phyloP scores from a whole-genome alignment of 1,140 invertebrate species.

The Trichogramma pretiosum region DNA sequence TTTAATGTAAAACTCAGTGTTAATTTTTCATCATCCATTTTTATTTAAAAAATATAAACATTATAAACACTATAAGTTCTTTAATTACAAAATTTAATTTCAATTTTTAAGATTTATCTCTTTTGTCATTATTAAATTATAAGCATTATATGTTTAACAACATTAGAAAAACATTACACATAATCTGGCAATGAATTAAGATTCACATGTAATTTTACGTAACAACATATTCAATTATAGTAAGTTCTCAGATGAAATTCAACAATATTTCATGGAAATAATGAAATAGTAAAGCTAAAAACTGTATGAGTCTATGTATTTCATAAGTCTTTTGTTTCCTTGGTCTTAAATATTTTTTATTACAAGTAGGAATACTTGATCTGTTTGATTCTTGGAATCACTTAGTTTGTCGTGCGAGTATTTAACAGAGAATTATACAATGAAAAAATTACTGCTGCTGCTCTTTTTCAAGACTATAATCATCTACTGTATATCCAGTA shows the following conservation, averaged over 20 bases:
- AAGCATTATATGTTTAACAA: constrained; percentile 9
- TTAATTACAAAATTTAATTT: too few relatives aligned
- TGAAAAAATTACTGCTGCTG: constrained; percentile 18
- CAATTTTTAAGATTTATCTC: constrained; percentile 7
- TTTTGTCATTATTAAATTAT: constrained; percentile 6
- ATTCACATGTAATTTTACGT: too few relatives aligned
- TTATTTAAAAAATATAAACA: constrained; percentile 12
- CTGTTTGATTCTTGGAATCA: constrained; percentile 17
- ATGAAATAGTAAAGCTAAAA: too few relatives aligned
- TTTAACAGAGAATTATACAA: too few relatives aligned
- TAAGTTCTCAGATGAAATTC: too few relatives aligned
- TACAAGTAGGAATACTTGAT: constrained; percentile 1
- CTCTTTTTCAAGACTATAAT: constrained; percentile 66
- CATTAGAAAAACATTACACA: constrained; percentile 12
- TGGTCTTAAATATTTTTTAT: constrained; percentile 4
- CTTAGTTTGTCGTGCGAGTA: background rate
- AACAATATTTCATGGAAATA: too few relatives aligned
- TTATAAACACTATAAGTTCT: constrained; percentile 3
- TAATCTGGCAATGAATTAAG: too few relatives aligned
- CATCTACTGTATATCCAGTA: constrained; percentile 67
- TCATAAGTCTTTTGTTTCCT: constrained; percentile 13
- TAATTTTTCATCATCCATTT: background rate
- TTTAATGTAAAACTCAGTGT: too few relatives aligned
- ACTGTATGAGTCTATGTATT: constrained; percentile 14
- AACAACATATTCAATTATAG: too few relatives aligned